These are phyloP conservation scores for Torymus aiolomorphi DNA, from an alignment of 2,888 invertebrate species.

Conservation along the genomic window DNA sequence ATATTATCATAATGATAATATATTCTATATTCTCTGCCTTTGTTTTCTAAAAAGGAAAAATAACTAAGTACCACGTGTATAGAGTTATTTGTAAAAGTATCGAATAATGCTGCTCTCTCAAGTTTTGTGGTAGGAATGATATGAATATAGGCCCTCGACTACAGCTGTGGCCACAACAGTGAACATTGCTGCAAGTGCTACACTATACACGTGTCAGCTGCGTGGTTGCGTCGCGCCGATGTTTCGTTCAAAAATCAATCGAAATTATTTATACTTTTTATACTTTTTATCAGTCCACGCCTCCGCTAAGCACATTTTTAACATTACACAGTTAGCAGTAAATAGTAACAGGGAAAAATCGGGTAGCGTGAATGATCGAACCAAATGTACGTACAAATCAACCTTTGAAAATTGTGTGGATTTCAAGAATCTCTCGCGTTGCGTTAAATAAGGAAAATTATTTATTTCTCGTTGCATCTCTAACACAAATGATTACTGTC, in stretches of 20 bases:
- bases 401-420: background rate
- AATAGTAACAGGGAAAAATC: constrained; percentile 1
- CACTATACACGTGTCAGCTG: constrained; percentile 10
- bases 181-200: constrained; percentile 27
- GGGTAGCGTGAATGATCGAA: background rate
- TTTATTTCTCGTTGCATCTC: too few species aligned
- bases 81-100: too few species aligned
- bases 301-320: constrained; percentile 12
- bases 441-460: constrained; percentile 12
- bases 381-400: background rate
- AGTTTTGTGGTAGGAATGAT: too few species aligned
- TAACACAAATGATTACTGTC: background rate
- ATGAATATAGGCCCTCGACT: too few species aligned
- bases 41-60: too few species aligned
- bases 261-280: constrained; percentile 52
- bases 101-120: too few species aligned
- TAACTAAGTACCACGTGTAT: too few species aligned
- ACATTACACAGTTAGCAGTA: background rate
- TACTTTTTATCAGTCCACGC: constrained; percentile 30
- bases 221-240: constrained; percentile 26
- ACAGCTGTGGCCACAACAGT: background rate
- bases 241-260: constrained; percentile 51
- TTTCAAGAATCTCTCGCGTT: background rate
- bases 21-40: too few species aligned
- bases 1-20: too few species aligned